These are phyloP conservation scores for Hippocampus kuda DNA, from an alignment of 2,797 vertebrate genomes.

Conservation along the genomic window DNA sequence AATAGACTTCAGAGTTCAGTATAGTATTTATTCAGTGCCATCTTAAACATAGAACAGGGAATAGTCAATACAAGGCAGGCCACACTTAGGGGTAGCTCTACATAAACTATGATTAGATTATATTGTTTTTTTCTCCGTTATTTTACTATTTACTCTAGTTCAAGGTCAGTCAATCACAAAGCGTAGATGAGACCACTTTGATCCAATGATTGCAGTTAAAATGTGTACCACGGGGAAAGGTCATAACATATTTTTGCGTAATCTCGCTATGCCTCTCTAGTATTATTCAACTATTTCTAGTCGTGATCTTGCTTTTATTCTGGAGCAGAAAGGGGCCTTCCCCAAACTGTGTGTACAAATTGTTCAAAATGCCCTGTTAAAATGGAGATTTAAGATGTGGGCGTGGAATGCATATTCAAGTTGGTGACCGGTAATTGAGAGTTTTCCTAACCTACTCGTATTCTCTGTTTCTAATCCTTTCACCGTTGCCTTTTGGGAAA, in stretches of 20 bases:
- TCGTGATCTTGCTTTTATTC: background rate
- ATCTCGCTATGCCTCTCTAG: background rate
- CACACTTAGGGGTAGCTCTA: no score
- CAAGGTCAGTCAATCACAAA: no score
- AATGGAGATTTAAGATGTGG: background rate
- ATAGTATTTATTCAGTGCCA: background rate
- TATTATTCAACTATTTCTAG: background rate
- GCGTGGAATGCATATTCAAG: background rate
- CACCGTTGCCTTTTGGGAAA: background rate
- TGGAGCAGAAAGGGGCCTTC: no score
- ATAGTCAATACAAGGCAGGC: no score
- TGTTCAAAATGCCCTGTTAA: background rate
- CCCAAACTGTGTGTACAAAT: background rate
- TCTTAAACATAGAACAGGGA: background rate
- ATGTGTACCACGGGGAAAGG: background rate
- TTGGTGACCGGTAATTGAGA: background rate
- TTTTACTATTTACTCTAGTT: no score
- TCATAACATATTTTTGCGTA: background rate
- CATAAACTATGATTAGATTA: no score
- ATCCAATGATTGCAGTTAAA: background rate
- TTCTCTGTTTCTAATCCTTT: background rate
- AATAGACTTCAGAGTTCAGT: background rate
- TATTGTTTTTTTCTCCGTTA: no score
- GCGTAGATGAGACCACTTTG: no score
- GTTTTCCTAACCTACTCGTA: background rate